A percentile compares a stretch with the other conserved stretches of the same genome.
Evolutionary conservation across 2,888 invertebrate species (phyloP).

Genomic region (Axea sp.): DNA sequence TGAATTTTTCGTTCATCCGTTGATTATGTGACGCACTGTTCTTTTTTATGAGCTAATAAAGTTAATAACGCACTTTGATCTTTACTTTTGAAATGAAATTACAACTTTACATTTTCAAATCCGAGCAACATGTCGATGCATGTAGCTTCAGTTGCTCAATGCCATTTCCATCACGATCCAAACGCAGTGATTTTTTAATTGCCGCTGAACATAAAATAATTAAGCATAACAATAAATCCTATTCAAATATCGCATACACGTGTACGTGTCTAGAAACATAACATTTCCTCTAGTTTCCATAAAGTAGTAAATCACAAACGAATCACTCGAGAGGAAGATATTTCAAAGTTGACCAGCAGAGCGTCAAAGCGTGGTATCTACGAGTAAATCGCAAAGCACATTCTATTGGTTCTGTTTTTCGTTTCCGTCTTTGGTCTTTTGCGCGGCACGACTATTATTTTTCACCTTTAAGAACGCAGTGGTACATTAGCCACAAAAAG

Average conservation of each 20-base stretch:
- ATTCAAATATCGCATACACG: background rate
- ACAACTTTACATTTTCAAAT: too few relatives aligned
- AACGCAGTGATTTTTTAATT: too few relatives aligned
- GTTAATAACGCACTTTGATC: too few relatives aligned
- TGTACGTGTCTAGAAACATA: background rate
- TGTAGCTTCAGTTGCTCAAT: too few relatives aligned
- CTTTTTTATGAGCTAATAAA: too few relatives aligned
- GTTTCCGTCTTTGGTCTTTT: constrained; percentile 59
- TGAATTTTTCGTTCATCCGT: too few relatives aligned
- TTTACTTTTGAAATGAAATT: too few relatives aligned
- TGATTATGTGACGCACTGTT: too few relatives aligned
- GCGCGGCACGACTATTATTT: constrained; percentile 45
- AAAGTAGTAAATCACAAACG: constrained; percentile 63
- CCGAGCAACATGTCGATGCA: too few relatives aligned
- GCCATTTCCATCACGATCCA: too few relatives aligned
- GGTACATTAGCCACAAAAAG: constrained; percentile 6
- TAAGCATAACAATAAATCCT: background rate
- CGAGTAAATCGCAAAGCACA: constrained; percentile 61
- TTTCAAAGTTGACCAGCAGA: constrained; percentile 71
- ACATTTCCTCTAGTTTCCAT: constrained; percentile 14
- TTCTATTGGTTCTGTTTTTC: constrained; percentile 58
- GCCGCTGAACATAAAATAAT: too few relatives aligned
- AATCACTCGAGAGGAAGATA: constrained; percentile 68
- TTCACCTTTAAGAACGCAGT: constrained; percentile 13
- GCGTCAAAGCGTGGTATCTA: constrained; percentile 72